Conservation (phyloP, 2,113 vertebrate species). For the Spea bombifrons region DNA sequence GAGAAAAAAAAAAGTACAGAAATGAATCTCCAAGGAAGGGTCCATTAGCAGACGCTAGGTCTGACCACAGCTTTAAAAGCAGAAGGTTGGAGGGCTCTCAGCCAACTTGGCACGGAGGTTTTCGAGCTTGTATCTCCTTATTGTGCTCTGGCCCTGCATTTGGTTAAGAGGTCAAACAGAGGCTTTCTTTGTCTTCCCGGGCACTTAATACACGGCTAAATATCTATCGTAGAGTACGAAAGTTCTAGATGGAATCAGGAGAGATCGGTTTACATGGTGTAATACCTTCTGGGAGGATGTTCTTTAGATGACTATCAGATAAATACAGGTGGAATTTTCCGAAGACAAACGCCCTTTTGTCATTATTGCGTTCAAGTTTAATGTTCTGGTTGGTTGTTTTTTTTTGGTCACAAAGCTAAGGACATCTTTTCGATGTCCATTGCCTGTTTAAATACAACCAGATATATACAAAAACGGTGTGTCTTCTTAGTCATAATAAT, state of each 20-base stretch:
- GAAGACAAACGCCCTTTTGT: not conserved
- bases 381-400: not conserved
- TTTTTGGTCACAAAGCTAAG: too few relatives aligned
- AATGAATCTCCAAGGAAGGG: constrained; percentile 57
- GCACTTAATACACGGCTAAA: constrained; percentile 54
- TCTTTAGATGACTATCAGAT: constrained; percentile 42
- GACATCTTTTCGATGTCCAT: too few relatives aligned
- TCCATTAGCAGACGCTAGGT: constrained; percentile 65
- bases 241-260: constrained; percentile 58
- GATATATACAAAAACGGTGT: too few relatives aligned
- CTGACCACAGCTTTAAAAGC: constrained; percentile 61
- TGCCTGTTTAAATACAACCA: too few relatives aligned
- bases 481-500: too few relatives aligned
- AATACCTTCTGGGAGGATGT: not conserved
- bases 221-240: constrained; percentile 56
- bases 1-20: constrained; percentile 46
- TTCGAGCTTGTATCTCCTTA: constrained; percentile 58
- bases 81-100: constrained; percentile 65
- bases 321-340: not conserved
- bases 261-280: constrained; percentile 49
- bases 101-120: constrained; percentile 65
- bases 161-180: constrained; percentile 75
- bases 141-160: constrained; percentile 55
- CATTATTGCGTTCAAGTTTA: not conserved
- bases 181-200: constrained; percentile 55